phyloP scores from a whole-genome alignment of 2,113 vertebrate species.

The Amblyopsis rosae region DNA sequence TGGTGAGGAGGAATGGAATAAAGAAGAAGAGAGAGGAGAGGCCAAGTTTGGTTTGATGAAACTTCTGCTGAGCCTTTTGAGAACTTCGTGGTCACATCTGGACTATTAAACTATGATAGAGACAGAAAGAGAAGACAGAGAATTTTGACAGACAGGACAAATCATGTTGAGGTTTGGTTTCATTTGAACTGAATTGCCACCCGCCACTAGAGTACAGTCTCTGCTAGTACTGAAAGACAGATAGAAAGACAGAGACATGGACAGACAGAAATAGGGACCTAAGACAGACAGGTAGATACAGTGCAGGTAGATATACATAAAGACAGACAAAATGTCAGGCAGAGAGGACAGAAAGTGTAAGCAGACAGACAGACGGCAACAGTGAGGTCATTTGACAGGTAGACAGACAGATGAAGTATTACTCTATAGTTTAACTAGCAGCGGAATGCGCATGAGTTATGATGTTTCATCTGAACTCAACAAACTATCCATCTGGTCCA shows the following conservation, averaged over 20 bases:
- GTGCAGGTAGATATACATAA: too few relatives aligned
- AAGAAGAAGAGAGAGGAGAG: background rate
- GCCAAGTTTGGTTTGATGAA: background rate
- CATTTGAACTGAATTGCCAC: conserved; percentile 17
- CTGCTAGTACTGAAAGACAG: conserved; percentile 13
- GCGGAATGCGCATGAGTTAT: too few relatives aligned
- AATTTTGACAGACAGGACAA: conserved; percentile 43
- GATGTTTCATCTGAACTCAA: conserved; percentile 5
- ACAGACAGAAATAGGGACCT: background rate
- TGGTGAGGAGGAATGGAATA: background rate
- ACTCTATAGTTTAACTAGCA: background rate
- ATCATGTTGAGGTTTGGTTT: conserved; percentile 35
- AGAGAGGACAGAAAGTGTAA: background rate
- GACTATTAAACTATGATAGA: conserved; percentile 6
- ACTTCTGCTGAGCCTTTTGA: conserved; percentile 1
- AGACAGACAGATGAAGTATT: background rate
- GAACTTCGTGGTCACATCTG: conserved; percentile 38
- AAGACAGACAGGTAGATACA: too few relatives aligned
- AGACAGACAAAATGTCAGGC: background rate
- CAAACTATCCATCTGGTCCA: conserved; percentile 38
- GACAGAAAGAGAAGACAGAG: background rate
- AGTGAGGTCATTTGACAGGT: conserved; percentile 11
- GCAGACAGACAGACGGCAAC: background rate
- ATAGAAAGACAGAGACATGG: background rate
- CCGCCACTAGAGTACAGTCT: conserved; percentile 47